Percentiles rank a stretch among this genome's conserved stretches.
These are phyloP conservation scores for Plagodis pulveraria DNA, from an alignment of 2,888 invertebrate species.

Conservation along the genomic window DNA sequence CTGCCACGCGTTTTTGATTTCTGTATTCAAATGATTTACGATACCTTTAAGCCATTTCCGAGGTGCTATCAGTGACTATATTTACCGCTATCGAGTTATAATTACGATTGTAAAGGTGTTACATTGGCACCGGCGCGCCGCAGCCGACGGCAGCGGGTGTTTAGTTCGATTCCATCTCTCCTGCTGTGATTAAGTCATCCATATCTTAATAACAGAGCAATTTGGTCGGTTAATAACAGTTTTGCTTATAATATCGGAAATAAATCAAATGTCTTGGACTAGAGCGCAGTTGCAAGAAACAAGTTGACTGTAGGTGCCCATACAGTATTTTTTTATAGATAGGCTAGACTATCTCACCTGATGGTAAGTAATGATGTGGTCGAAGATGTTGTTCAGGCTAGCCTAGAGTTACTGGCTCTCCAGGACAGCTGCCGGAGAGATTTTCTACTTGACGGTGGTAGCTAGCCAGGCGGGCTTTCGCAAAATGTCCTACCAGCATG, in stretches of 20 bases:
- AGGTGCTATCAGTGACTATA: constrained; percentile 12
- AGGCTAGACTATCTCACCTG: no score
- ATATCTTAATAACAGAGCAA: constrained; percentile 41
- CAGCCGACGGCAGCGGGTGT: constrained; percentile 27
- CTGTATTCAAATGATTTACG: neutral
- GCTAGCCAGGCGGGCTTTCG: no score
- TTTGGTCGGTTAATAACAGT: constrained; percentile 37
- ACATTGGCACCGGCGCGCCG: constrained; percentile 12
- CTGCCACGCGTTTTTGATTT: no score
- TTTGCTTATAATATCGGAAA: constrained; percentile 18
- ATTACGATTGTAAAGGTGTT: constrained; percentile 19
- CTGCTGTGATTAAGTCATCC: constrained; percentile 39
- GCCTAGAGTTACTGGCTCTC: no score
- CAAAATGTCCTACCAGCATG: no score
- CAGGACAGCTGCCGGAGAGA: no score
- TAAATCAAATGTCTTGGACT: constrained; percentile 34
- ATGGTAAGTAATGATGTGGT: no score
- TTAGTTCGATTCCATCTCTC: constrained; percentile 32
- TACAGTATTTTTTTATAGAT: no score
- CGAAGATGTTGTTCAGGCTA: no score
- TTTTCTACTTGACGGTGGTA: no score
- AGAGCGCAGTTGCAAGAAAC: constrained; percentile 2
- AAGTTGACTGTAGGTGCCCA: neutral
- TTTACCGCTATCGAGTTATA: constrained; percentile 10
- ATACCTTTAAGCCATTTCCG: neutral